Evolutionary conservation across 2,113 vertebrate species (phyloP), one percentile per base, ranked within the genome.

Genomic region (Engraulis encrasicolus): DNA sequence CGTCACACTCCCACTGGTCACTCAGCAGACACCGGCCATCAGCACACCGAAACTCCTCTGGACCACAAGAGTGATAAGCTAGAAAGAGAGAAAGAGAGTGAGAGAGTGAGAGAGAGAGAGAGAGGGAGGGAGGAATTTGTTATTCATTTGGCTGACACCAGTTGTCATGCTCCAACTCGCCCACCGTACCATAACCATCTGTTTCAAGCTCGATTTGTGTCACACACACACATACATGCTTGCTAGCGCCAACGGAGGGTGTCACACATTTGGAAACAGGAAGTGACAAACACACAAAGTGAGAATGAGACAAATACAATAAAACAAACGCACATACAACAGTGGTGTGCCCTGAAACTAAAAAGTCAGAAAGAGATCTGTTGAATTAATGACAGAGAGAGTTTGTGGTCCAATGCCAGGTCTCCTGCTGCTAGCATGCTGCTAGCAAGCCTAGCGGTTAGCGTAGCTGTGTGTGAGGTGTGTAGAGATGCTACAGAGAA

Each of bases 1-100:
- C 96, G 12, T 99, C 98, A 89, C 98, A 99, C 82, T 99, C 98
- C 98, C 98, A 99, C 85, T 98, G 97, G 48, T 92, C 93, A 37
- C 96, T 99, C 85, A 97, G 90, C 27, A 99, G 95, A 88, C 98
- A 99, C 36, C 98, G 95, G 0, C 98, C 98, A 81, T 99, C 96
- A 74, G 96, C 93, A 71, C 98, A 99, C 82, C 94, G 96, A 87
- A 99, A 99, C 86, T 99, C 98, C 36, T 96, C 96, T 0, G 94
- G 92, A 82, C 90, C 94, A 78, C 98, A 99, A 52, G 94, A 95
- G 38, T 96, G 96, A 83, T 99, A 99, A 80, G 0, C 85, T 38
- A 89, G 1, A 49, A 45, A 5, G 40, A 45, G 4, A 45, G 4
- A 45, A 45, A 45, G 4, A 45, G 4, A 45, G 3, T 45, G 4